Evolutionary conservation across 2,797 vertebrate species (phyloP), one percentile per base, ranked within the genome.

Genomic region (Pseudomugil gertrudae): DNA sequence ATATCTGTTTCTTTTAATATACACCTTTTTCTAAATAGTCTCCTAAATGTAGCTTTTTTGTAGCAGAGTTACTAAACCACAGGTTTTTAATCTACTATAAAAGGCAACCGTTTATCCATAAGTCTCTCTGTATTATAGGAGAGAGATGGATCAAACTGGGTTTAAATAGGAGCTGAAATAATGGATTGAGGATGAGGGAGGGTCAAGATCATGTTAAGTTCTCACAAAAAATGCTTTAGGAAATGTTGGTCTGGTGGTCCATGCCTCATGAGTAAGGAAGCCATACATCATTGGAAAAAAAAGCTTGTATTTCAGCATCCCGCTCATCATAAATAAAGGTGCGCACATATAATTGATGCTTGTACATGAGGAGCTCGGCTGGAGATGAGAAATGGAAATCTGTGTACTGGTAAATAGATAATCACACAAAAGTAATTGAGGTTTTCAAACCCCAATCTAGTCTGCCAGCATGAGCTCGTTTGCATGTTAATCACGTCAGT

Each of bases 401-500:
- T 98, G 96, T 99, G 96, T 99, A 99, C 97, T 98, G 96, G 97
- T 99, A 98, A 99, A 99, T 99, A 99, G 97, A 99, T 98, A 98
- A 99, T 99, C 97, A 99, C 95, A 97, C 96, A 97, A 96, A 98
- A 98, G 97, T 99, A 98, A 99, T 98, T 99, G 98, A 97, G 97
- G 97, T 98, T 99, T 99, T 98, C 97, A 99, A 98, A 98, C 96
- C 98, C 96, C 97, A 98, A 98, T 98, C 97, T 98, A 96, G 95
- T 96, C 95, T 96, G 96, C 96, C 97, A 98, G 97, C 96, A 72
- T 98, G 97, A 98, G 96, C 97, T 99, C 96, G 96, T 99, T 99
- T 98, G 96, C 98, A 98, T 99, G 97, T 98, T 99, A 99, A 99
- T 99, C 97, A 98, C 96, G 94, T 94, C 94, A 93, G 95, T 95